phyloP scores from a whole-genome alignment of 30 jellyfish, hydroid and myxozoan species.

The Aurelia sp. region DNA sequence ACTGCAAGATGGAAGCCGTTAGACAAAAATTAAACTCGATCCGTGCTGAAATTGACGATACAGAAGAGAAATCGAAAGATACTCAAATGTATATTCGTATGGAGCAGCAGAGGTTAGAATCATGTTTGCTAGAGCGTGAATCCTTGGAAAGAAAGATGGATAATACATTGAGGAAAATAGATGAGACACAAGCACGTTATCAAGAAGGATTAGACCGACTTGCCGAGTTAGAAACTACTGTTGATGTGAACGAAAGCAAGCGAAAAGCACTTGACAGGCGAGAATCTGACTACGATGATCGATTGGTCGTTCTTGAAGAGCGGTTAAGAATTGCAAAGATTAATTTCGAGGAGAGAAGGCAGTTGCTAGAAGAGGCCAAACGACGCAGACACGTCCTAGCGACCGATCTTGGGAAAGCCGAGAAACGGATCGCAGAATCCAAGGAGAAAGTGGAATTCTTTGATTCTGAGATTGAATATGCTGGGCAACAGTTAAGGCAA shows the following conservation, averaged over 20 bases:
- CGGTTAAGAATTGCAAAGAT: slow-evolving; percentile 67
- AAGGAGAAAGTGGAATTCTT: slow-evolving; percentile 73
- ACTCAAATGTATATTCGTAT: slow-evolving; percentile 41
- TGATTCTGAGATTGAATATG: slow-evolving; percentile 73
- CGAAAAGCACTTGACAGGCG: slow-evolving; percentile 81
- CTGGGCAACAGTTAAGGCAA: slow-evolving; percentile 62
- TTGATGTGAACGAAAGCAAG: slow-evolving; percentile 86
- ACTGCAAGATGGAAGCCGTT: slow-evolving; percentile 74
- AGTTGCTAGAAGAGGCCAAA: slow-evolving; percentile 81
- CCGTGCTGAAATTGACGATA: slow-evolving; percentile 56
- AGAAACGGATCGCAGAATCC: slow-evolving; percentile 40
- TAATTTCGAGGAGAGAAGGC: slow-evolving; percentile 71
- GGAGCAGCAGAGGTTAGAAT: slow-evolving; percentile 70
- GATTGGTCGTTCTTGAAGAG: slow-evolving; percentile 67
- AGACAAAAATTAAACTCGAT: slow-evolving; percentile 69
- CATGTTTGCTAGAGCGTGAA: slow-evolving; percentile 79
- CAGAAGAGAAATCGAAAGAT: slow-evolving; percentile 70
- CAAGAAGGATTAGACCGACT: slow-evolving; percentile 68
- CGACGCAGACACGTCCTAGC: slow-evolving; percentile 58
- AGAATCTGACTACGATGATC: slow-evolving; percentile 75
- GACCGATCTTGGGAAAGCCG: slow-evolving; percentile 67
- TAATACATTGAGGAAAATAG: slow-evolving; percentile 52
- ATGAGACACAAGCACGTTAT: slow-evolving; percentile 67
- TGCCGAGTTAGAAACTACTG: slow-evolving; percentile 56
- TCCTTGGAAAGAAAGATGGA: slow-evolving; percentile 60